These are phyloP conservation scores for Melinaea marsaeus DNA, from an alignment of 2,888 invertebrate genomes.

Conservation along the genomic window DNA sequence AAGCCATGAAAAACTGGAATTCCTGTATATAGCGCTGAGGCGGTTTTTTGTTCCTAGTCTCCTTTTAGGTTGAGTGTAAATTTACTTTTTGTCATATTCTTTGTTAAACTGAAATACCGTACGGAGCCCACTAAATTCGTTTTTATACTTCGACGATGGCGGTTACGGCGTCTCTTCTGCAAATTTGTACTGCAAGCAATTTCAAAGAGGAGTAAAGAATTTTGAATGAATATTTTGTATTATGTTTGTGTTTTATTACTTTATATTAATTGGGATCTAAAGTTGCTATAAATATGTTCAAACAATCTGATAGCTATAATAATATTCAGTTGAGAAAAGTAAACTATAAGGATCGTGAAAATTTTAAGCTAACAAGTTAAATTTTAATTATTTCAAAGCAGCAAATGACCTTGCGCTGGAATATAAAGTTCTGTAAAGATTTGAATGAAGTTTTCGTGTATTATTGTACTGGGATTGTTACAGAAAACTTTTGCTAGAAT, in stretches of 20 bases:
- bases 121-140: constrained; percentile 17
- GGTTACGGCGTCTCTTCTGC: constrained; percentile 5
- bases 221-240: neutral
- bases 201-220: constrained; percentile 7
- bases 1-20: constrained; percentile 32
- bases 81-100: constrained; percentile 26
- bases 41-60: constrained; percentile 19
- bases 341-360: neutral
- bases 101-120: constrained; percentile 24
- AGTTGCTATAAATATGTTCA: neutral
- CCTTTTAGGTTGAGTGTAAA: constrained; percentile 22
- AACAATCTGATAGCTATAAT: neutral
- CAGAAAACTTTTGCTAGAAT: constrained; percentile 8
- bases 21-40: constrained; percentile 22
- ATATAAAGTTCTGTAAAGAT: constrained; percentile 3
- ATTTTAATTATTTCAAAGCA: constrained; percentile 1
- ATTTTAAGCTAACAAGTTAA: neutral
- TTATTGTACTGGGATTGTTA: constrained; percentile 6
- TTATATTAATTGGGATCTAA: neutral
- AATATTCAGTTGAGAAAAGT: neutral
- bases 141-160: constrained; percentile 15
- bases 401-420: constrained; percentile 4
- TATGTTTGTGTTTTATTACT: neutral
- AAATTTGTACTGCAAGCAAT: constrained; percentile 7
- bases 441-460: constrained; percentile 7